Evolutionary conservation across 1,140 invertebrate species (phyloP).

Genomic region (Camponotus vicinus): DNA sequence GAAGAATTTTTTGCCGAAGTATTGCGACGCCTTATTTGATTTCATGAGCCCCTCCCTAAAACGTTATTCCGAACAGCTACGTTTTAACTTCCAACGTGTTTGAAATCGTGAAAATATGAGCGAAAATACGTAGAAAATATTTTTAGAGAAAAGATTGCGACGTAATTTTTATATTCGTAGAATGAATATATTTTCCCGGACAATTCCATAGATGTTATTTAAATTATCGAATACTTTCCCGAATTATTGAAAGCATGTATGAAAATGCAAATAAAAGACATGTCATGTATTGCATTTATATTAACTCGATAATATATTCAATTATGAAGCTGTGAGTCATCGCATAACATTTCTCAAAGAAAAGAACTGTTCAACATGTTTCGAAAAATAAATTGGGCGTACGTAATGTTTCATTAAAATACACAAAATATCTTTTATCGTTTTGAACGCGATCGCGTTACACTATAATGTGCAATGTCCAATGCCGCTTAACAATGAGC

Average conservation of each 20-base stretch:
- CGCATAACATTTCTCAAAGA: neutral
- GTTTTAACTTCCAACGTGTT: neutral
- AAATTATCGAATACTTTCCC: neutral
- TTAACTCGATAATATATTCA: neutral
- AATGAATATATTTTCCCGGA: neutral
- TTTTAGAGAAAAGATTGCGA: neutral
- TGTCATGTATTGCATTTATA: neutral
- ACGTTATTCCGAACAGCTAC: neutral
- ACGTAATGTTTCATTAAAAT: neutral
- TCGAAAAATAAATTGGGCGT: neutral
- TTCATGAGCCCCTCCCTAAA: neutral
- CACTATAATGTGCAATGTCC: neutral
- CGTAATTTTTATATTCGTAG: neutral
- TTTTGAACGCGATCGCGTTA: conserved; percentile 9
- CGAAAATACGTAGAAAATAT: neutral
- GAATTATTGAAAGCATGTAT: neutral
- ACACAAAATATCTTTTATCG: conserved; percentile 1
- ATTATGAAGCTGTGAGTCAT: neutral
- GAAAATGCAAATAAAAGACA: neutral
- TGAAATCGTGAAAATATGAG: neutral
- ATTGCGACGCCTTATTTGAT: neutral
- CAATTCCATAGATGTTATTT: conserved; percentile 4
- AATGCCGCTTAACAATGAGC: conserved; percentile 23
- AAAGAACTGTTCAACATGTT: neutral
- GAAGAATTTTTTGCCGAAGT: neutral